Percentiles rank a stretch among this genome's conserved stretches.
Conservation (phyloP, 1,140 invertebrate genomes). For the Watersipora subatra region DNA sequence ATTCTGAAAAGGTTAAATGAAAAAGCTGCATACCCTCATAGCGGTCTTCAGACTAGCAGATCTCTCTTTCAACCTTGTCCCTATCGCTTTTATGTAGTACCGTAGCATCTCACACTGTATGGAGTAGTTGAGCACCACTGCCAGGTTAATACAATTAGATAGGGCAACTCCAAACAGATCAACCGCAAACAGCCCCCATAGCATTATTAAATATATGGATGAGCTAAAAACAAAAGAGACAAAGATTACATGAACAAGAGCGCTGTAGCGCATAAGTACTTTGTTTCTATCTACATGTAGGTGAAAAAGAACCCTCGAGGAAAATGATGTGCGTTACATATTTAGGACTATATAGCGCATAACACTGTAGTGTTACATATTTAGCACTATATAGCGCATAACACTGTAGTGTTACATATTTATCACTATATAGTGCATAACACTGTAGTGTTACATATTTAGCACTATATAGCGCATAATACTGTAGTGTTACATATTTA, state of each 20-base stretch:
- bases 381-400: no score
- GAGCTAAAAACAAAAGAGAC: slow-evolving; percentile 4
- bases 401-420: no score
- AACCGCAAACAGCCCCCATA: slow-evolving; percentile 27
- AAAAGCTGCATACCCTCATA: slow-evolving; percentile 41
- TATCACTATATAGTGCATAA: no score
- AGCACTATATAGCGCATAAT: no score
- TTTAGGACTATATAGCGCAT: no score
- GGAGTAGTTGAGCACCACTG: slow-evolving; percentile 37
- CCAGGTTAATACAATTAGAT: slow-evolving; percentile 30
- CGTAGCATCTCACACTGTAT: slow-evolving; percentile 40
- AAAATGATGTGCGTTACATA: no score
- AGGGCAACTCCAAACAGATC: slow-evolving; percentile 28
- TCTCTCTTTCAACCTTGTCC: slow-evolving; percentile 34
- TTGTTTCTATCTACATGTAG: background rate
- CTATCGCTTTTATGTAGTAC: slow-evolving; percentile 31
- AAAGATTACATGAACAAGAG: no score
- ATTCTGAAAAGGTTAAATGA: no score
- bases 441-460: no score
- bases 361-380: no score
- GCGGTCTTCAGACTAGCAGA: slow-evolving; percentile 32
- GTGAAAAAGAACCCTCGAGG: no score
- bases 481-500: no score
- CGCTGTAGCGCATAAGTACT: background rate
- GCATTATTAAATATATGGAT: background rate